Evolutionary conservation across 2,797 vertebrate species (phyloP), one percentile per base, ranked within the genome.

Genomic region (Schizothorax lantsangensis): DNA sequence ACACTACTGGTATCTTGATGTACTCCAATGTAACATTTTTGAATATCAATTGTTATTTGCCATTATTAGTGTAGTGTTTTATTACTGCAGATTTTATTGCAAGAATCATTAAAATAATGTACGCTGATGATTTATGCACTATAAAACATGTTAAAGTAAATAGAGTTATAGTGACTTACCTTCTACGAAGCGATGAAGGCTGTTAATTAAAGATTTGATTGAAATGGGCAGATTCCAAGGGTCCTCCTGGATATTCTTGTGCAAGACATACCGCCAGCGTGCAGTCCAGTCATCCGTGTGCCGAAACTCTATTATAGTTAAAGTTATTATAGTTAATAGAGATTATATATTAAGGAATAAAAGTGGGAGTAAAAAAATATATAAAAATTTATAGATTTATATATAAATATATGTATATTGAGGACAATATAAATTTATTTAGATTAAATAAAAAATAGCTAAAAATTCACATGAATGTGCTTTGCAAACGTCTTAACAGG

Each of bases 221-320:
- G 98, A 97, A 92, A 82, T 93, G n/a, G 98, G 98, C 52, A 99
- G 96, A 95, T 99, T 99, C 98, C 98, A 99, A 14, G 98, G 98
- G 93, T 99, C 98, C 93, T 99, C 98, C 91, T 98, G 97, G 92
- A 99, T 97, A 92, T 98, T 98, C 91, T 97, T 97, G 92, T 98
- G 97, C 90, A 99, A 98, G 68, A 98, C 90, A 86, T 92, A 94
- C 57, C 97, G 95, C 86, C 95, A 98, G 19, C 96, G 96, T 33
- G 95, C 88, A 0, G 97, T 97, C 92, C 95, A 97, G 90, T 99
- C 98, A 84, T 99, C 98, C 6, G 97, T 97, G 91, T 98, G 97
- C 21, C 97, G 96, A 92, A 99, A 98, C 92, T 99, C 98, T 99
- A 93, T 72, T 33, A 33, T 33, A 2, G 3, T 9, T 62, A 62